phyloP scores from a whole-genome alignment of 2,113 vertebrate species.

The Neoarius graeffei region DNA sequence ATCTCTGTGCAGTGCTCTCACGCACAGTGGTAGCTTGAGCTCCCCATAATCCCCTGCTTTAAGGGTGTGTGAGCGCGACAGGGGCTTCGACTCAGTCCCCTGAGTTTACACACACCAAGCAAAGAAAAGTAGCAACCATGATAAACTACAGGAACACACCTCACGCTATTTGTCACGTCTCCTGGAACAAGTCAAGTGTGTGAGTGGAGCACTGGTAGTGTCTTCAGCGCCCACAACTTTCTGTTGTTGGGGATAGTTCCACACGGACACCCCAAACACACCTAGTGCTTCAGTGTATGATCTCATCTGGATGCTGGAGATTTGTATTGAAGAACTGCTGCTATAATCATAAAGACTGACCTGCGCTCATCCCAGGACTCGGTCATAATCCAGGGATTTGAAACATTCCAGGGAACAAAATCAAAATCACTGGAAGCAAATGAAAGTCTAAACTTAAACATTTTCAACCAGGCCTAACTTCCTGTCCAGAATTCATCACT shows the following conservation, averaged over 20 bases:
- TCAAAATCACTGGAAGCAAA: neutral
- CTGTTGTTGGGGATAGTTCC: neutral
- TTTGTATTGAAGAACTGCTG: neutral
- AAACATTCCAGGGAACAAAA: neutral
- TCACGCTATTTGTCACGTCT: neutral
- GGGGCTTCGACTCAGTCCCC: neutral
- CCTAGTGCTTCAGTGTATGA: neutral
- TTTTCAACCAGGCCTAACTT: neutral
- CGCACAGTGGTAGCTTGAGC: conserved; percentile 17
- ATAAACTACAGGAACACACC: neutral
- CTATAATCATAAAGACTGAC: neutral
- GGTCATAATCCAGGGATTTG: too few species aligned
- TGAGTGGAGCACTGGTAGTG: neutral
- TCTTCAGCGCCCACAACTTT: neutral
- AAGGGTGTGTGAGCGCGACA: neutral
- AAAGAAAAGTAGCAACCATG: neutral
- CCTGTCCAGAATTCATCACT: neutral
- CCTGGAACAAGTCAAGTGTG: neutral
- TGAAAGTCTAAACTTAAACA: neutral
- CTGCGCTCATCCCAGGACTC: neutral
- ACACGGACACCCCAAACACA: neutral
- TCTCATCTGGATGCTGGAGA: neutral
- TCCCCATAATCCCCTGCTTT: conserved; percentile 29
- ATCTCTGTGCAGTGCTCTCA: conserved; percentile 17
- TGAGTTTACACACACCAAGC: neutral